Base-by-base conservation (phyloP, 1,140 invertebrate genomes). In the Microplitis mediator region DNA sequence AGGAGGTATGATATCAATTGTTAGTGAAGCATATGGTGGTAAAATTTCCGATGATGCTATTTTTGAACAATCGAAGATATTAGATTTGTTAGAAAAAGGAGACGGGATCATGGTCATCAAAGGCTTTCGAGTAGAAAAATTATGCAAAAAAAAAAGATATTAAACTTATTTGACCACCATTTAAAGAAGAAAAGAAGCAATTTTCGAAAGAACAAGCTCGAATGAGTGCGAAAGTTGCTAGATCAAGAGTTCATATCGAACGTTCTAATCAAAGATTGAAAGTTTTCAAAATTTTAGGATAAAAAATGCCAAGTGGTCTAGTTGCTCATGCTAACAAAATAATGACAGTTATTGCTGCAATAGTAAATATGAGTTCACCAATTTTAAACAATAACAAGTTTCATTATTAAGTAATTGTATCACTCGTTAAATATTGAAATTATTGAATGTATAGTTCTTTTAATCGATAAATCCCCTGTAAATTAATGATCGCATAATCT, bases 21-120 rank as follows among this genome's bases (percentile, higher is more conserved):
- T 83, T 13, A 79, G 76, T 9, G 51, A 75, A 36, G 68, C 66
- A 36, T 83, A 77, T 71, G 81, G 76, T 4, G 82, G 78, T 0
- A 64, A 73, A 66, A 23, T 71, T 58, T 78, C 78, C 50, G 82
- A 84, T 67, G 76, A 75, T 71, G 75, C 69, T 16, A 77, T 84
- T 8, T 79, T 79, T 11, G 64, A 72, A 16, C 56, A 60, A 60
- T 60, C 23, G 4, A 60, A 32, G 16, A 60, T 60, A 31, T 9
- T 60, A 8, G 56, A 60, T 31, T 23, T 14, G 16, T 14, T n/a
- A n/a, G n/a, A n/a, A n/a, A n/a, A n/a, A n/a, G n/a, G n/a, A n/a
- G n/a, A n/a, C n/a, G n/a, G n/a, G 11, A 60, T 71, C 4, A 71
- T 71, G 69, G 69, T 71, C 4, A 58, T 62, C 31, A 71, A 63